Percentiles rank a stretch among this genome's conserved stretches.
Conservation (phyloP, 2,113 vertebrate species). For the Myxocyprinus asiaticus region DNA sequence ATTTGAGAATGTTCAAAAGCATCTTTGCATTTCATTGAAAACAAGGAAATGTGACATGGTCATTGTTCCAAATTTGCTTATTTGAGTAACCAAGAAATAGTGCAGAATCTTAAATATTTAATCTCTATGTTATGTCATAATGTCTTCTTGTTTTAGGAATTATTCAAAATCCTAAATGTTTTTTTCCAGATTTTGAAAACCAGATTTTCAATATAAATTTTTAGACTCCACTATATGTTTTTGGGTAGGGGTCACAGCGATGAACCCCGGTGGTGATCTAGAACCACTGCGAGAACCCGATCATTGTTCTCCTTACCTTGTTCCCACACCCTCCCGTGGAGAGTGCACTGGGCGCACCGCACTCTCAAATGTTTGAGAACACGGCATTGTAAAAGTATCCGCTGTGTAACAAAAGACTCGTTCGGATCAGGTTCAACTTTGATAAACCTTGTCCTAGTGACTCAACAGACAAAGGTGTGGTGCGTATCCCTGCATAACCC, state of each 20-base stretch:
- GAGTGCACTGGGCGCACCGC: slow-evolving; percentile 63
- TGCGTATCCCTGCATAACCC: slow-evolving; percentile 67
- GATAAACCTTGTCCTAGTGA: slow-evolving; percentile 65
- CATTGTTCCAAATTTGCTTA: too few relatives aligned
- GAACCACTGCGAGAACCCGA: slow-evolving; percentile 26
- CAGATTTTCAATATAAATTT: too few relatives aligned
- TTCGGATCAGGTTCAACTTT: slow-evolving; percentile 67
- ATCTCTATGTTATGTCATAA: too few relatives aligned
- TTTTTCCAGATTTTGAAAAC: too few relatives aligned
- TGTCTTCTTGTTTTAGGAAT: too few relatives aligned
- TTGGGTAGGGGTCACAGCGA: background rate
- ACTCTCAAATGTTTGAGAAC: slow-evolving; percentile 68
- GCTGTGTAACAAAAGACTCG: slow-evolving; percentile 64
- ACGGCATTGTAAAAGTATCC: slow-evolving; percentile 60
- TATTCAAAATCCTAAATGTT: too few relatives aligned
- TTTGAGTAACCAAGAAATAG: too few relatives aligned
- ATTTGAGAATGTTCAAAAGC: too few relatives aligned
- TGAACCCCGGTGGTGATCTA: background rate
- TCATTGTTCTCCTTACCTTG: slow-evolving; percentile 42
- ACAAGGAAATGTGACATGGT: too few relatives aligned
- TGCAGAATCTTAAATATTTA: too few relatives aligned
- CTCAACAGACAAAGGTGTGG: slow-evolving; percentile 60
- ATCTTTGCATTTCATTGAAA: too few relatives aligned
- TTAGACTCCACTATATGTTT: too few relatives aligned
- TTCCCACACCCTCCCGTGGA: slow-evolving; percentile 51